phyloP scores from a whole-genome alignment of 2,113 vertebrate genomes.

The Siniperca chuatsi region DNA sequence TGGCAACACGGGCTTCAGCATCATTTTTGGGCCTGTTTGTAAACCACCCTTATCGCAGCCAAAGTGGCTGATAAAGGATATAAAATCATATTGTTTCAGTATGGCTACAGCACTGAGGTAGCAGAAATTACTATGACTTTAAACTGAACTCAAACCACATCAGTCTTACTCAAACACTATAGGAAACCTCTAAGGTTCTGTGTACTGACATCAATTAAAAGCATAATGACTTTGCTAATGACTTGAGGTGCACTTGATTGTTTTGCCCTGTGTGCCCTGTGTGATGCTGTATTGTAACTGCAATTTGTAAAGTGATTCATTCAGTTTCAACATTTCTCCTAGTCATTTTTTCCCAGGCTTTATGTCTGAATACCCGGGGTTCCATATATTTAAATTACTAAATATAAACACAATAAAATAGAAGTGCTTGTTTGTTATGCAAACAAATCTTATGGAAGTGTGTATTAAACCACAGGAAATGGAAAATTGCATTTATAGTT shows the following conservation, averaged over 20 bases:
- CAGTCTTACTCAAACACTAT: neutral
- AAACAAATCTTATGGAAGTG: slow-evolving; percentile 17
- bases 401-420: slow-evolving; percentile 39
- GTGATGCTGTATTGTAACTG: slow-evolving; percentile 31
- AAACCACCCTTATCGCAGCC: too few species aligned
- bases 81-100: neutral
- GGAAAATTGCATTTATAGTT: neutral
- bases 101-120: neutral
- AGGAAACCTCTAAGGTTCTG: slow-evolving; percentile 25
- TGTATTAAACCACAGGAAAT: slow-evolving; percentile 19
- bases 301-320: slow-evolving; percentile 32
- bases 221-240: slow-evolving; percentile 57
- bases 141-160: slow-evolving; percentile 8
- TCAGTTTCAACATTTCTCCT: neutral
- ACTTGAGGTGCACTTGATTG: slow-evolving; percentile 51
- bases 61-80: neutral
- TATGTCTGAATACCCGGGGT: slow-evolving; percentile 31
- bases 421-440: slow-evolving; percentile 1
- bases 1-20: neutral
- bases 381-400: slow-evolving; percentile 24
- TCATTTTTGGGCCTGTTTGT: too few species aligned
- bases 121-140: neutral
- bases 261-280: slow-evolving; percentile 35
- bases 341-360: slow-evolving; percentile 14
- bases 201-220: slow-evolving; percentile 48